Conservation (phyloP, 2,888 invertebrate genomes). For the Tigriopus californicus region DNA sequence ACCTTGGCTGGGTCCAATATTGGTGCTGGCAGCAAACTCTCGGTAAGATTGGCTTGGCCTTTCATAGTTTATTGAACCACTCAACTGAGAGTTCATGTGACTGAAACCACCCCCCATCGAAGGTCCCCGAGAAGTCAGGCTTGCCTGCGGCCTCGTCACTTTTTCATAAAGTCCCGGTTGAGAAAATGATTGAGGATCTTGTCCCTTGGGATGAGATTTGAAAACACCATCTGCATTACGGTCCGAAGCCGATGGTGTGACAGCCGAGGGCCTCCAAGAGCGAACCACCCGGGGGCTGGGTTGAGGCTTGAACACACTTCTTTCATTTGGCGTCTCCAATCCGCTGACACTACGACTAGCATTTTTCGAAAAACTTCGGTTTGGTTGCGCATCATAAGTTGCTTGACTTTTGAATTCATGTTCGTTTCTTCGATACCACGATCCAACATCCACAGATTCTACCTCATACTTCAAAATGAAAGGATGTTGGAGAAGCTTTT, state of each 20-base stretch:
- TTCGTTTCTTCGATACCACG: conserved; percentile 41
- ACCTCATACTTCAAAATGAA: conserved; percentile 64
- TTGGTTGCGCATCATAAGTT: background rate
- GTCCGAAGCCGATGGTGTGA: background rate
- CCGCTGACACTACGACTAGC: background rate
- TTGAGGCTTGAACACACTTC: conserved; percentile 11
- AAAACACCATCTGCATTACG: background rate
- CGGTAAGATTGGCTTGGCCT: too few relatives aligned
- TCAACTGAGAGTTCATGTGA: background rate
- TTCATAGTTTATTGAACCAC: too few relatives aligned
- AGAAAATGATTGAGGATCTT: too few relatives aligned
- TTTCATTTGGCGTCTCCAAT: background rate
- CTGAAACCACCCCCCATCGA: background rate
- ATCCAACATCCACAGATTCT: conserved; percentile 43
- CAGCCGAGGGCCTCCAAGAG: conserved; percentile 7
- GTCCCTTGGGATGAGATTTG: too few relatives aligned
- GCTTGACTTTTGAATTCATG: background rate
- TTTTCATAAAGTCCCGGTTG: too few relatives aligned
- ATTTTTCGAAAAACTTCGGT: background rate
- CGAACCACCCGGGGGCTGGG: conserved; percentile 13
- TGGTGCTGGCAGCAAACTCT: too few relatives aligned
- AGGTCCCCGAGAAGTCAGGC: background rate
- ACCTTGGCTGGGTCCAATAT: too few relatives aligned
- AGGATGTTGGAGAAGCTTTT: conserved; percentile 63
- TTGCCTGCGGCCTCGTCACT: too few relatives aligned